Base-by-base conservation (phyloP, 92 coral and sea anemone species). In the Epizoanthus illoricatus region DNA sequence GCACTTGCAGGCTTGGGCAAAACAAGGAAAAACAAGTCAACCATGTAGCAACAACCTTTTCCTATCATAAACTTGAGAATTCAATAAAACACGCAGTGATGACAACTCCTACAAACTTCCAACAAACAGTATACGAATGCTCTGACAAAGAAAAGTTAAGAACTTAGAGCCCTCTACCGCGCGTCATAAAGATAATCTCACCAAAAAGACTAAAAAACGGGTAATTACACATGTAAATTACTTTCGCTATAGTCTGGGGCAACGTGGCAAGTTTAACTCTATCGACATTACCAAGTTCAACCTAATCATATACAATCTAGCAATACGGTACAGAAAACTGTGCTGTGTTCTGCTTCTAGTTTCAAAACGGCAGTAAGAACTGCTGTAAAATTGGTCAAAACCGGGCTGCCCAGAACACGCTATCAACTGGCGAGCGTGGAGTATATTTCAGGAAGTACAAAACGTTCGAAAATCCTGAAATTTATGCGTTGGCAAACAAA, bases 201-300 rank as follows among this genome's bases (percentile, higher is more conserved):
- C 58, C 42, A 76, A 60, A 76, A 5, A 56, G 33, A 43, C 60
- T 47, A 49, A 3, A 20, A 42, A 43, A 40, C 71, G 71, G 57
- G 82, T 78, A 78, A 78, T 78, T 63, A 78, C 43, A 20, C 36
- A 78, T 62, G 71, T 21, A 61, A 63, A 78, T 78, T 47, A 39
- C 58, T 18, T 60, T 78, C 60, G 82, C 52, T 42, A 41, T 42
- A 58, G 42, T 8, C 56, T 18, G 60, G 36, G 24, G 42, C 72
- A 78, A 78, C 82, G 82, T 78, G 82, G 82, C 82, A 78, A 4
- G 23, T 20, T 75, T 40, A 58, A 59, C 52, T 57, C 81, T 57
- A 1, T 52, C 15, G 3, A 10, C 12, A 52, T 42, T 39, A 65
- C 69, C 24, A 75, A 59, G 39, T 40, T 62, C 45, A 63, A 61